A percentile compares a stretch with the other conserved stretches of the same genome.
These are phyloP conservation scores for Eupsittula cactorum DNA, from an alignment of 2,113 vertebrate genomes.

Conservation along the genomic window DNA sequence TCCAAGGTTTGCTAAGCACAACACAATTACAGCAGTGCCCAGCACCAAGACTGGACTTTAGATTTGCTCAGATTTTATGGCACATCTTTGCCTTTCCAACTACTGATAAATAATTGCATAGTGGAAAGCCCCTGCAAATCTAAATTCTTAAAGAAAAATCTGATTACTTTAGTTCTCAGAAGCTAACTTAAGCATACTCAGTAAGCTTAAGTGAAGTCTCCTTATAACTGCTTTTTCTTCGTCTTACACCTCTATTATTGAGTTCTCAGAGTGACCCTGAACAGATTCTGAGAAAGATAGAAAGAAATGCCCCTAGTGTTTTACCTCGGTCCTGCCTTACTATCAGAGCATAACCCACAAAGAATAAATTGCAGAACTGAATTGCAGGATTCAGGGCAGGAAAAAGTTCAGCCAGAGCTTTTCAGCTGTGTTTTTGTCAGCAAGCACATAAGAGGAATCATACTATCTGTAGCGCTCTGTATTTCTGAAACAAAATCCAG, in stretches of 20 bases:
- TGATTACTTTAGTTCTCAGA: not conserved
- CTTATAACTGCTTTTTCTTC: not conserved
- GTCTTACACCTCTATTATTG: not conserved
- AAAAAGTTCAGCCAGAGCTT: not conserved
- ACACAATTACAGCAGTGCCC: not conserved
- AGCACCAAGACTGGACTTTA: not conserved
- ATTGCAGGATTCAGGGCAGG: not conserved
- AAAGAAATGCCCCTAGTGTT: not conserved
- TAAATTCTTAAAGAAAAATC: not conserved
- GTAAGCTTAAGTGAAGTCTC: not conserved
- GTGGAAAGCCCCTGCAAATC: not conserved
- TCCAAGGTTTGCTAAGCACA: not conserved
- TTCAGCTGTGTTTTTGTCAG: not conserved
- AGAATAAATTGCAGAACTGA: not conserved
- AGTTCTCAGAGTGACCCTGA: not conserved
- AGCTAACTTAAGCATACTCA: not conserved
- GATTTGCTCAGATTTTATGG: not conserved
- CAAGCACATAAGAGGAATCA: not conserved
- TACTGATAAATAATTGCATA: not conserved
- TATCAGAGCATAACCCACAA: not conserved
- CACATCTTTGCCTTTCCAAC: not conserved
- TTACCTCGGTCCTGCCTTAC: not conserved
- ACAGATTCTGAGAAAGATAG: not conserved
- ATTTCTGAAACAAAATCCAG: not conserved
- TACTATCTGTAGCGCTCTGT: not conserved